Base-by-base conservation (phyloP, 2,113 vertebrate genomes). In the Sterna hirundo region DNA sequence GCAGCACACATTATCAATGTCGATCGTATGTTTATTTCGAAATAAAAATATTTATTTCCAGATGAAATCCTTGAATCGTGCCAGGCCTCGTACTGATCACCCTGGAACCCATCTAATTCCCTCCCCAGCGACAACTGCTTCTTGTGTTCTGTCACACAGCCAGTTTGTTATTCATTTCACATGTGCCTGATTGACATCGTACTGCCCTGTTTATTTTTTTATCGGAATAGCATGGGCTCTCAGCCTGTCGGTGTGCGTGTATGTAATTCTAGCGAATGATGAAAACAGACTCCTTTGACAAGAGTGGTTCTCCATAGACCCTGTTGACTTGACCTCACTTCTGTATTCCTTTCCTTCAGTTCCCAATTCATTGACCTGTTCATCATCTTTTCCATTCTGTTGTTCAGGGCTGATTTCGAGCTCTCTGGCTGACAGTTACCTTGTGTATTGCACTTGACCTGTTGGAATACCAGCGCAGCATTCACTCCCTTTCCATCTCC, bases 41-140 rank as follows among this genome's bases (percentile, higher is more conserved):
- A 96, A 96, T 69, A 95, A 96, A 91, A 93, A 95, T 91, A 94
- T 96, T 97, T 97, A 89, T 94, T 95, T 96, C 89, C 78, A 97
- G 78, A 91, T 94, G 47, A 93, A 94, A 87, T 87, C 82, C 78
- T 86, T 69, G 54, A 96, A 68, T 69, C 1, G 0, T 95, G 90
- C 89, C 92, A 95, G 93, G 65, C 84, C 90, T 93, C 17, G 11
- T 87, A 87, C 94, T 58, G 91, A 94, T 96, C 87, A 87, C 68
- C 85, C 85, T 96, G 93, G 92, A 94, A 90, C 90, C 85, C 75
- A 69, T 94, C 85, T 95, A 90, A 81, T 92, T 85, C 85, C 18
- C 55, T 95, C 71, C 60, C 79, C 64, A 62, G 74, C 3, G 82
- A 94, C 79, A 83, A 88, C 83, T 70, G 62, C 88, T 90, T 54